Base-by-base conservation (phyloP, 2,888 invertebrate species). In the Marronus borbonicus region DNA sequence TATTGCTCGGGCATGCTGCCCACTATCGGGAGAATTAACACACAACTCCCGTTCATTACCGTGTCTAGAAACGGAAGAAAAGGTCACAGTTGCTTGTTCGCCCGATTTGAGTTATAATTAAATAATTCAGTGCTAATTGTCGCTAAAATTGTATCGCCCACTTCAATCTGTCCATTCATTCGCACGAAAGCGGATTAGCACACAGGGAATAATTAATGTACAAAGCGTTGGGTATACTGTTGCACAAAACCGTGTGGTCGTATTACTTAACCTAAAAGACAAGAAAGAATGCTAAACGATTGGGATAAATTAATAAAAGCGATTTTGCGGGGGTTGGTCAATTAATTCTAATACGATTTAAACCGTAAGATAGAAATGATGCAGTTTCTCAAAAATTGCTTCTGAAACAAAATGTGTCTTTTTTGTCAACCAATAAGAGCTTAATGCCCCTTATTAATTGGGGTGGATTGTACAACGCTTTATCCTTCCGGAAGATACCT, bases 11-110 rank as follows among this genome's bases (percentile, higher is more conserved):
- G 31, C 60, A 36, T 17, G 50, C 79, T 44, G 39, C 79, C 79
- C 76, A 78, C 78, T 69, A 55, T 74, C 76, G 2, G 44, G 44
- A 58, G 76, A 78, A 76, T 76, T 76, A 78, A 76, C 78, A 78
- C 44, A 44, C 44, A 58, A 58, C 55, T 58, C 55, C 55, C 20
- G 55, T 58, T 2, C n/a, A 20, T 58, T 58, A 20, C 55, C 20
- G 55, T 58, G 8, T 20, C 55, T 58, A 24, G 20, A 20, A 62
- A 28, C 62, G 76, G 76, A 74, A 79, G 62, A 72, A 78, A 79
- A 79, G 79, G 79, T 79, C 76, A 76, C 66, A 20, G 14, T 20
- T 5, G 55, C 20, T 17, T 17, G 55, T 58, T 52, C 44, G 44
- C 66, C 62, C 64, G 31, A 31, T 66, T 44, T 31, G 44, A 76